These are phyloP conservation scores for Synergus gifuensis DNA, from an alignment of 2,888 invertebrate genomes.

Conservation along the genomic window DNA sequence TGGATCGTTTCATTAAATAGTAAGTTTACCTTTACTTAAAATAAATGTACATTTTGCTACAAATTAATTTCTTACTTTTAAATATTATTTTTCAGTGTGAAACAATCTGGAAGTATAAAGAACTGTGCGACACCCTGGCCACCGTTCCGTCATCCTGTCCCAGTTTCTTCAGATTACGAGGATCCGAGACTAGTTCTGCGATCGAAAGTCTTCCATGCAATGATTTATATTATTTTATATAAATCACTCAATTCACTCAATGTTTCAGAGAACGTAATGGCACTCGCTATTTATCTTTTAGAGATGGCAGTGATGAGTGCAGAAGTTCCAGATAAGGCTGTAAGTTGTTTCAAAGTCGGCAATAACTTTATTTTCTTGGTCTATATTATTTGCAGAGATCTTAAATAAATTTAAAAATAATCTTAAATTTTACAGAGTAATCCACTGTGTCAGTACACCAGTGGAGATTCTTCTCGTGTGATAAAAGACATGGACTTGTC, in stretches of 20 bases:
- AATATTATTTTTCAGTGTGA: conserved; percentile 77
- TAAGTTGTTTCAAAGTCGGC: conserved; percentile 58
- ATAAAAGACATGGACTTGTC: conserved; percentile 80
- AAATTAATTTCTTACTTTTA: conserved; percentile 69
- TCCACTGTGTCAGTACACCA: conserved; percentile 79
- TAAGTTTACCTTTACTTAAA: conserved; percentile 74
- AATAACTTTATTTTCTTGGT: neutral
- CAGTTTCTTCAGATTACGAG: conserved; percentile 82
- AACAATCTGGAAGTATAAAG: conserved; percentile 81
- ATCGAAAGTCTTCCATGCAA: conserved; percentile 84
- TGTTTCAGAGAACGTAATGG: conserved; percentile 92
- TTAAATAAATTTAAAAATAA: conserved; percentile 16
- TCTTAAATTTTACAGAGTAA: conserved; percentile 69
- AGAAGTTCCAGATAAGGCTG: conserved; percentile 76
- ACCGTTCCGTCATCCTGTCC: conserved; percentile 86
- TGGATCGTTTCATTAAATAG: conserved; percentile 95
- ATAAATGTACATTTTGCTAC: neutral
- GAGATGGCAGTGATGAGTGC: conserved; percentile 87
- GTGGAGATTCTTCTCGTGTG: conserved; percentile 65
- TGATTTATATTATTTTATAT: conserved; percentile 90
- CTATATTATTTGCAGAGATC: neutral
- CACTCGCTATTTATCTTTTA: conserved; percentile 91
- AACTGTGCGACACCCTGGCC: conserved; percentile 86
- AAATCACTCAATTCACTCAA: conserved; percentile 88
- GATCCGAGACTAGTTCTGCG: conserved; percentile 84